phyloP scores from a whole-genome alignment of 2,797 vertebrate species.

The Xiphorhynchus erythropygius region DNA sequence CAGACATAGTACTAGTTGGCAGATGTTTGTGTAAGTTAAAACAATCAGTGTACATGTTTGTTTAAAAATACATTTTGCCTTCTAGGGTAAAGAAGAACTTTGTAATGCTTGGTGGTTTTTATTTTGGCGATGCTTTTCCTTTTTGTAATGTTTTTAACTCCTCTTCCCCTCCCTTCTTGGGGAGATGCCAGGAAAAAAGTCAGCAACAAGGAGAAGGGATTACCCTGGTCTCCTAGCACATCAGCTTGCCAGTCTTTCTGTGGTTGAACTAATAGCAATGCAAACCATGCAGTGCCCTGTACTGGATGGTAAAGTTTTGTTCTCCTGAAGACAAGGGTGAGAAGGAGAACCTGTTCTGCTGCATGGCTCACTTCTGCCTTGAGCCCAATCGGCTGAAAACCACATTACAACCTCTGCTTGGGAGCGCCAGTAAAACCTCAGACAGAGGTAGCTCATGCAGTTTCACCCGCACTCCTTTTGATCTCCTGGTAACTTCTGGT shows the following conservation, averaged over 20 bases:
- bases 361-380: neutral
- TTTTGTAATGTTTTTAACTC: neutral
- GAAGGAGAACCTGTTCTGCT: neutral
- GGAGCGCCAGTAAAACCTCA: neutral
- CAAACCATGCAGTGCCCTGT: neutral
- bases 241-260: neutral
- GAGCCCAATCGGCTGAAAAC: neutral
- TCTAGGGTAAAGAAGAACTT: slow-evolving; percentile 4
- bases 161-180: neutral
- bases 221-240: neutral
- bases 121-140: neutral
- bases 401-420: neutral
- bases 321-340: neutral
- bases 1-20: neutral
- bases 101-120: neutral
- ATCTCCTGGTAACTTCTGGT: neutral
- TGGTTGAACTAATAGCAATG: neutral
- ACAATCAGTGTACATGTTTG: neutral
- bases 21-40: neutral
- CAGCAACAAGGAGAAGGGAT: neutral
- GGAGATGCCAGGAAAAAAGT: neutral
- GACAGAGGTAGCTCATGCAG: neutral
- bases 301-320: neutral
- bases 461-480: neutral
- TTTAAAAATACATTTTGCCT: neutral